Conservation (phyloP, 2,888 invertebrate species). For the Asteroscopus sphinx region DNA sequence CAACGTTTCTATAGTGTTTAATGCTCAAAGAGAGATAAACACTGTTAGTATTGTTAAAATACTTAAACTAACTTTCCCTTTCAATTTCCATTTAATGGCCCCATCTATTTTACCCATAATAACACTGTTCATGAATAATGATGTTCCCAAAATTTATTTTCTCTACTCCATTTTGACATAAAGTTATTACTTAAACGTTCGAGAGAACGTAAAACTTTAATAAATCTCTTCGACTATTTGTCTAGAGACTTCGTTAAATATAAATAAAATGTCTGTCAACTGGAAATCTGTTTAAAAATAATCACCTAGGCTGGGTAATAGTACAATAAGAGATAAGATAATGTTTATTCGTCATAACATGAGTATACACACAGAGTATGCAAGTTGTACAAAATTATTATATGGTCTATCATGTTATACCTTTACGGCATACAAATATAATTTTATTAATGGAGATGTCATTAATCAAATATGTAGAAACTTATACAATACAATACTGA, state of each 20-base stretch:
- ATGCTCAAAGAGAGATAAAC: too few relatives aligned
- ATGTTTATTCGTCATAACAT: too few relatives aligned
- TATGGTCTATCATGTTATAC: too few relatives aligned
- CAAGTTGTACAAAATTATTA: too few relatives aligned
- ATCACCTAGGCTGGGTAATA: conserved; percentile 12
- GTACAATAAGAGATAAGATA: too few relatives aligned
- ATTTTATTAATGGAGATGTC: too few relatives aligned
- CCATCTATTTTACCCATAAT: conserved; percentile 78
- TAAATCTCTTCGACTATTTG: conserved; percentile 53
- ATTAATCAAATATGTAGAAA: too few relatives aligned
- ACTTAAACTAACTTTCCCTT: conserved; percentile 1
- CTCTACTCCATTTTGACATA: conserved; percentile 64
- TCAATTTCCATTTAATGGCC: conserved; percentile 67
- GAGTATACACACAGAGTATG: too few relatives aligned
- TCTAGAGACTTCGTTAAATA: conserved; percentile 29
- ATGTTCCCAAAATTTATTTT: conserved; percentile 78
- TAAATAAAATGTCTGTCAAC: conserved; percentile 20
- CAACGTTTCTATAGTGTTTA: too few relatives aligned
- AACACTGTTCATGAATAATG: conserved; percentile 81
- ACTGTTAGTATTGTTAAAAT: too few relatives aligned
- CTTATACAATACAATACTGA: too few relatives aligned
- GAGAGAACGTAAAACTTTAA: conserved; percentile 30
- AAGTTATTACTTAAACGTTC: conserved; percentile 66
- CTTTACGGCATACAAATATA: too few relatives aligned
- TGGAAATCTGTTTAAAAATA: conserved; percentile 26